Evolutionary conservation across 2,888 invertebrate genomes (phyloP), one percentile per base, ranked within the genome.

Genomic region (Ophonus ardosiacus): DNA sequence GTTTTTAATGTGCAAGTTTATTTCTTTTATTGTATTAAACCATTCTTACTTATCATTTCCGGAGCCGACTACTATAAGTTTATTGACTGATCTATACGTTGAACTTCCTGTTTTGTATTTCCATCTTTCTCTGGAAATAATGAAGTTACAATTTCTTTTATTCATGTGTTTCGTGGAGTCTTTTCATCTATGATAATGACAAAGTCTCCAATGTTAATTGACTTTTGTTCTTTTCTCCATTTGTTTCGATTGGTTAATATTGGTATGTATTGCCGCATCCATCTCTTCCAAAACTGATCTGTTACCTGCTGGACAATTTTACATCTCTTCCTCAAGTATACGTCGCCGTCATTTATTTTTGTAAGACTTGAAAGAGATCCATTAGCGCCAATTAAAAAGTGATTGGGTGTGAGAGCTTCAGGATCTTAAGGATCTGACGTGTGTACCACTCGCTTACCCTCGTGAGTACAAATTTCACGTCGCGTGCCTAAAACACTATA

Each of bases 1-100:
- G 38, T 61, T 80, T 15, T 57, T 80, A 3, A 31, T 8, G 18
- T 80, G 80, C 7, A 61, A 61, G 31, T 80, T 38, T 15, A 80
- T 38, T 31, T 13, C 3, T n/a, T 38, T 80, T n/a, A 38, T 80
- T 5, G 80, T n/a, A 31, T 61, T 61, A n/a, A n/a, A n/a, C 65
- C 65, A 65, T 13, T 65, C 65, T 13, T 10, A 15, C 17, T 61
- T 18, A 61, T 61, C 61, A 15, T 61, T 18, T 15, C 24, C 40
- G 40, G 40, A 40, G 40, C 40, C 40, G 40, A 40, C 7, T 40
- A 40, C 40, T 40, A 40, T 7, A 7, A 40, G 40, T 40, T 40
- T 40, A 7, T 40, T 7, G 40, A 40, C 7, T 5, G 84, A 18
- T 86, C 86, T 0, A 79, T 80, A 0, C n/a, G 68, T n/a, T 18